A percentile compares a stretch with the other conserved stretches of the same genome.
Conservation (phyloP, 2,113 vertebrate species). For the Hemichromis elongatus region DNA sequence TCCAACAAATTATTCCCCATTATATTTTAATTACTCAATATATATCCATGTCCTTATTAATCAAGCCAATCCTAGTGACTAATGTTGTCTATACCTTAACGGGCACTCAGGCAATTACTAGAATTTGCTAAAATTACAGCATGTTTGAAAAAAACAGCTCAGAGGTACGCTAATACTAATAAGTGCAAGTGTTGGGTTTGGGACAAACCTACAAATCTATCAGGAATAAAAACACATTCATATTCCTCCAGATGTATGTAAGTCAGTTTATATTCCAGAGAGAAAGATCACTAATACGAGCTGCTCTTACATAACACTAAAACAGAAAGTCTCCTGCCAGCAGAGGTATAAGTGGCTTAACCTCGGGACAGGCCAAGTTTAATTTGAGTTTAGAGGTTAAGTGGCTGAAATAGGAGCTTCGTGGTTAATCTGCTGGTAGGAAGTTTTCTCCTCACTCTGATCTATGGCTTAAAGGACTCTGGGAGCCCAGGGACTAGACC, state of each 20-base stretch:
- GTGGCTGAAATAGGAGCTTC: slow-evolving; percentile 23
- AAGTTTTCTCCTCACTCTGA: neutral
- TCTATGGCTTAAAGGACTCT: neutral
- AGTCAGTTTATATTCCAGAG: neutral
- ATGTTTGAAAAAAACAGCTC: neutral
- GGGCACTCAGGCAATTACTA: neutral
- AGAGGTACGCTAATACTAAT: neutral
- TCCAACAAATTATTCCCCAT: neutral
- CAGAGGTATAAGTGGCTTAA: slow-evolving; percentile 27
- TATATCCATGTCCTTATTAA: neutral
- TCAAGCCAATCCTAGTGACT: neutral
- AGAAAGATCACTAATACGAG: neutral
- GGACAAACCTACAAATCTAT: neutral
- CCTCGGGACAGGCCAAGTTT: slow-evolving; percentile 2
- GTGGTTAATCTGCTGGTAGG: slow-evolving; percentile 20
- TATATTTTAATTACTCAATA: neutral
- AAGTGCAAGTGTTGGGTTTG: neutral
- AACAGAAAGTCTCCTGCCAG: neutral
- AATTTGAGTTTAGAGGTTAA: slow-evolving; percentile 41
- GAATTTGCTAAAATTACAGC: neutral
- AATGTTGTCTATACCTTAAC: neutral
- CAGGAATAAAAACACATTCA: neutral
- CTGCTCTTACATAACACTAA: neutral
- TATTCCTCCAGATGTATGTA: neutral
- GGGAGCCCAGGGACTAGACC: too few species aligned